Base-by-base conservation (phyloP, 2,113 vertebrate species). In the Melanocharis versteri region DNA sequence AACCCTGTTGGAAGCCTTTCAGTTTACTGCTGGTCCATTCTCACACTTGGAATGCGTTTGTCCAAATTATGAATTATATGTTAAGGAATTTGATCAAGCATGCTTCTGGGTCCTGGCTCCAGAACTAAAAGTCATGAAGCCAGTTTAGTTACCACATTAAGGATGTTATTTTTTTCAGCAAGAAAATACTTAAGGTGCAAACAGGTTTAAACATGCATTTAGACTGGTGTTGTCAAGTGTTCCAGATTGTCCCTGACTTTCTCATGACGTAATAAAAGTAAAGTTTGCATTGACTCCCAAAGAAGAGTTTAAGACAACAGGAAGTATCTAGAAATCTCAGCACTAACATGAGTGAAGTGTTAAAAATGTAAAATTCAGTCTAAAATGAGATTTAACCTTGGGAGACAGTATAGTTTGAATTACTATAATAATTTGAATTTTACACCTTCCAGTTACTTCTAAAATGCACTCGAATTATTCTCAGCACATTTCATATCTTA, bases 401-500 rank as follows among this genome's bases (percentile, higher is more conserved):
- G 42, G 39, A 73, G 14, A 21, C 50, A 30, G 30, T 62, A 5
- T 54, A 87, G 14, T 50, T 92, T 75, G 21, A 91, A 81, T 82
- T 79, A 35, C 51, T 94, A 27, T n/a, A 70, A 78, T 90, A 87
- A 83, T 78, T 92, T 92, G 51, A 84, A 81, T 87, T 96, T 89
- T 84, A 84, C 48, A 64, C 42, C 64, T 90, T 96, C n/a, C 53
- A 75, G 48, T 79, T 80, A 79, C 79, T 92, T 94, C 15, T 81
- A 89, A 87, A 93, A 92, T 68, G 68, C 20, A 45, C 6, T 82
- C 50, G 14, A 84, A 93, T 94, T 89, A 84, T 84, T 95, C 69
- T 97, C 33, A 53, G 33, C 24, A 73, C 42, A 89, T 81, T 94
- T 89, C 22, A 90, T 93, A 88, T 75, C n/a, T 92, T 84, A 71